Percentiles rank a stretch among this genome's conserved stretches.
These are phyloP conservation scores for Brachionus angularis DNA, from an alignment of 1,140 invertebrate species.

Conservation along the genomic window DNA sequence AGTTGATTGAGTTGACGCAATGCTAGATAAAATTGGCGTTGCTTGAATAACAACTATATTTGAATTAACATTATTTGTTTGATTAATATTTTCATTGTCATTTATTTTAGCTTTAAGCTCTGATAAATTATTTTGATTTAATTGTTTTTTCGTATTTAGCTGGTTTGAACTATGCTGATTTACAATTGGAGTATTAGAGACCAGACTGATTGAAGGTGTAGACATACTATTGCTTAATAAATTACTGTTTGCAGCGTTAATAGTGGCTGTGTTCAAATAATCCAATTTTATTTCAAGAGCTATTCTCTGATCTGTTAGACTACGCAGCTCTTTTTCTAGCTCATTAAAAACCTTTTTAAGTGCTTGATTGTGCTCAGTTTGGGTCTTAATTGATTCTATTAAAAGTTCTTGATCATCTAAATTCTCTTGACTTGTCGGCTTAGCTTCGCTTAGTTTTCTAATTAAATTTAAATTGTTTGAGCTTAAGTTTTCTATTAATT, in stretches of 20 bases:
- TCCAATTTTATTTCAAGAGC: conserved; percentile 33
- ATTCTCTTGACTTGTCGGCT: not conserved
- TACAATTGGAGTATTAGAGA: too few relatives aligned
- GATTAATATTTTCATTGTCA: too few relatives aligned
- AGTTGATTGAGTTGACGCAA: too few relatives aligned
- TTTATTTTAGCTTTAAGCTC: too few relatives aligned
- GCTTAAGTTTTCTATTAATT: conserved; percentile 6
- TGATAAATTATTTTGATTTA: too few relatives aligned
- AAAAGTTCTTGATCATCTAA: not conserved
- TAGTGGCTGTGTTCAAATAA: not conserved
- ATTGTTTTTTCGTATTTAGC: too few relatives aligned
- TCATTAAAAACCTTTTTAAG: conserved; percentile 26
- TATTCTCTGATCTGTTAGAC: conserved; percentile 21
- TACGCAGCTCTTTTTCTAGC: conserved; percentile 5
- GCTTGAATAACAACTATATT: too few relatives aligned
- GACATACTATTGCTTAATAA: not conserved
- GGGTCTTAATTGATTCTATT: not conserved
- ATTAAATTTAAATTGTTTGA: not conserved
- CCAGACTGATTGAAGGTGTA: not conserved
- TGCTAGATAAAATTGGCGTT: too few relatives aligned
- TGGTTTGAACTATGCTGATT: too few relatives aligned
- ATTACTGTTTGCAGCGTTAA: too few relatives aligned
- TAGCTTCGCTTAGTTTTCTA: not conserved
- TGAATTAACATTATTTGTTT: too few relatives aligned
- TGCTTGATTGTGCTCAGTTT: conserved; percentile 37